Conservation (phyloP, 2,113 vertebrate genomes). For the Xenus cinereus region DNA sequence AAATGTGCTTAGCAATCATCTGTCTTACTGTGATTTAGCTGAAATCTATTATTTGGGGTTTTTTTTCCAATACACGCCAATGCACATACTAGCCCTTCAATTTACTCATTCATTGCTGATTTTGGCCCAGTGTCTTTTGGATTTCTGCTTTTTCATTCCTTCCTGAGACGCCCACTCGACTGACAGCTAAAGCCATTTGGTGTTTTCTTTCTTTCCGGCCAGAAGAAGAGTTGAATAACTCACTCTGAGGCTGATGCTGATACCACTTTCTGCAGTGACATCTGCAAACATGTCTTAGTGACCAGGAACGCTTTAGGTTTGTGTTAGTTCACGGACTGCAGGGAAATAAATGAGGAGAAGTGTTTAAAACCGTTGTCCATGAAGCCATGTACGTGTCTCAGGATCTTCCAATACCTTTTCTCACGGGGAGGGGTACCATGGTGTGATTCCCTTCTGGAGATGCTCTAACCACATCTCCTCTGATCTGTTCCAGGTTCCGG, state of each 20-base stretch:
- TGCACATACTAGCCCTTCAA: neutral
- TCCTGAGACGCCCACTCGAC: neutral
- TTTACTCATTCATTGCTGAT: constrained; percentile 18
- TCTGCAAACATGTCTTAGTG: neutral
- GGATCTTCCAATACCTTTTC: neutral
- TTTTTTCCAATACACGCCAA: neutral
- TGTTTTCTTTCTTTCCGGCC: neutral
- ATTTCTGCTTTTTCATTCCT: constrained; percentile 26
- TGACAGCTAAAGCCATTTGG: neutral
- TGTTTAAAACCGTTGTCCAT: neutral
- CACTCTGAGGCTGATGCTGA: neutral
- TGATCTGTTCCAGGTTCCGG: constrained; percentile 82
- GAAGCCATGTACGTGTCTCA: neutral
- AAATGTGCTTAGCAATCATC: neutral
- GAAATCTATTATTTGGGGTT: neutral
- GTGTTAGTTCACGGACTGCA: neutral
- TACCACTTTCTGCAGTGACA: constrained; percentile 17
- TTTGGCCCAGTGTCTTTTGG: neutral
- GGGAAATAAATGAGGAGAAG: neutral
- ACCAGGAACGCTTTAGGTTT: neutral
- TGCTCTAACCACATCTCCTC: neutral
- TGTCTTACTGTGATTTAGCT: neutral
- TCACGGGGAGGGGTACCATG: accelerated
- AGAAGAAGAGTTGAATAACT: neutral
- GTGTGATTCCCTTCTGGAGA: neutral